Conservation (phyloP, 1,140 invertebrate species). For the Drosophila prosaltans region DNA sequence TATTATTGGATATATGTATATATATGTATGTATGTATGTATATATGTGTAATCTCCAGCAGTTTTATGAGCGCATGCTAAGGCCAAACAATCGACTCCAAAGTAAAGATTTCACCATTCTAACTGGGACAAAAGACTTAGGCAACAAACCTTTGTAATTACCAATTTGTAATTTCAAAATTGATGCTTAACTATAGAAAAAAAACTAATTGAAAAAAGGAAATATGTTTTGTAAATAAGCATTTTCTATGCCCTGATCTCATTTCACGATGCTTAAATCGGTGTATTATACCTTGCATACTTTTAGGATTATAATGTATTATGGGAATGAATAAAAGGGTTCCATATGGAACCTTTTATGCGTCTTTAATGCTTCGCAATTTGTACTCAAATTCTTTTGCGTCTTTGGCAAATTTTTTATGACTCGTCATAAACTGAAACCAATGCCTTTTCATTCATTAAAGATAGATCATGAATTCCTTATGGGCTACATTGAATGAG, state of each 20-base stretch:
- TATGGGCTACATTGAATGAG: not conserved
- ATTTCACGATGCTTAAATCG: not conserved
- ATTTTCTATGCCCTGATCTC: not conserved
- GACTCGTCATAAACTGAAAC: not conserved
- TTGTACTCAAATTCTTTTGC: not conserved
- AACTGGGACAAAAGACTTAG: conserved; percentile 57
- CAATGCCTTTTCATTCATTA: not conserved
- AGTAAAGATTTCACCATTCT: conserved; percentile 64
- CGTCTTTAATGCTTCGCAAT: not conserved
- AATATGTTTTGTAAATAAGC: conserved; percentile 18
- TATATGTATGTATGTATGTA: too few relatives aligned
- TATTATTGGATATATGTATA: conserved; percentile 70
- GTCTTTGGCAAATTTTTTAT: not conserved
- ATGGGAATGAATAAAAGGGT: not conserved
- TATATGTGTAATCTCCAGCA: conserved; percentile 2
- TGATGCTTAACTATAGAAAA: not conserved
- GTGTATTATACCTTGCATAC: conserved; percentile 33
- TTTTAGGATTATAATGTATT: conserved; percentile 39
- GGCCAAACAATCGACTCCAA: conserved; percentile 32
- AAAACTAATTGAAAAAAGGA: not conserved
- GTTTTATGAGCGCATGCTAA: conserved; percentile 71
- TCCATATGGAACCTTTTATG: not conserved
- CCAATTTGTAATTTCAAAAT: not conserved
- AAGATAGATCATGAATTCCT: not conserved
- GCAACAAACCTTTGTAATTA: conserved; percentile 34